Conservation (phyloP, 2,113 vertebrate genomes). For the Chelonoidis abingdonii region DNA sequence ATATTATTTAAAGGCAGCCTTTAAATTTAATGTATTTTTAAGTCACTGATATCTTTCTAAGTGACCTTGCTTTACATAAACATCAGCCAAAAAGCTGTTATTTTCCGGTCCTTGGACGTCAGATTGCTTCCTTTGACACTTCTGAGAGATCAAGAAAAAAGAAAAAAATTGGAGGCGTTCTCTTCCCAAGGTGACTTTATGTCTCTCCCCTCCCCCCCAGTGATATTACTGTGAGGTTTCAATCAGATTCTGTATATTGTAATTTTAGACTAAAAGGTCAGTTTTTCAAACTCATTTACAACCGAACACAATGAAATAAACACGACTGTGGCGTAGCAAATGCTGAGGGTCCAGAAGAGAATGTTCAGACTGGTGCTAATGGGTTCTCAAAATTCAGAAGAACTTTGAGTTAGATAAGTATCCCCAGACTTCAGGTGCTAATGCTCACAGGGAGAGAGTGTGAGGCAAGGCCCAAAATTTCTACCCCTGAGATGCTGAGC, state of each 20-base stretch:
- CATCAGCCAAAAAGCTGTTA: conserved; percentile 71
- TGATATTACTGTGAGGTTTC: not conserved
- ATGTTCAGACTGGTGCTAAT: fast-evolving
- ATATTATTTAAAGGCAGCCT: conserved; percentile 68
- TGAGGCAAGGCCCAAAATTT: not conserved
- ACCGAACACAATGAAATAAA: not conserved
- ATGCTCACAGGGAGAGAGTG: not conserved
- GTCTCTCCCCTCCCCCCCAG: conserved; percentile 19
- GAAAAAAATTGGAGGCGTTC: conserved; percentile 65
- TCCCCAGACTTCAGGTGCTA: not conserved
- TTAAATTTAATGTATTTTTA: conserved; percentile 70
- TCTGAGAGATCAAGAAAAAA: conserved; percentile 69
- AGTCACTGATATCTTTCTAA: conserved; percentile 61
- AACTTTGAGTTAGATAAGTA: not conserved
- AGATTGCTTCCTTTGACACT: conserved; percentile 81
- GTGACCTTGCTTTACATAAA: conserved; percentile 63
- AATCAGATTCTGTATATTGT: conserved; percentile 37
- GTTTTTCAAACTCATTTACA: conserved; percentile 50
- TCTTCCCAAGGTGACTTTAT: conserved; percentile 66
- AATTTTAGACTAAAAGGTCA: not conserved
- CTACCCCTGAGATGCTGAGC: not conserved
- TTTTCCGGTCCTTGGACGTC: conserved; percentile 71
- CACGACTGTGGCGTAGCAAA: fast-evolving
- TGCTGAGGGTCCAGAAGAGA: not conserved
- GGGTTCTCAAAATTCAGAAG: too few relatives aligned